Evolutionary conservation across 2,888 invertebrate genomes (phyloP), one percentile per base, ranked within the genome.

Genomic region (Tanypteryx hageni): DNA sequence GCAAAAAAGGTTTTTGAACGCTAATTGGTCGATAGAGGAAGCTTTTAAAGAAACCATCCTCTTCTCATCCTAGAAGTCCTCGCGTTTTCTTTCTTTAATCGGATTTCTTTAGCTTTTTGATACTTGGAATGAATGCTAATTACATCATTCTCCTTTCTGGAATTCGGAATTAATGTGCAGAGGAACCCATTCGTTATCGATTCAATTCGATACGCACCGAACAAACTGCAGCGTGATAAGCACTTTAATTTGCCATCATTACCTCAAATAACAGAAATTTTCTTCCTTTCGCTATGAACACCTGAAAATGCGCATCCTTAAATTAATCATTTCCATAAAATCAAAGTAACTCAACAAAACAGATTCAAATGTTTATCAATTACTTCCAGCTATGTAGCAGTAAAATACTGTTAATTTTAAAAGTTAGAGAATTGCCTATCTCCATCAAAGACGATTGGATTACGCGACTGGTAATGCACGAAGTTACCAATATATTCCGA

Each of bases 41-140:
- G 76, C 76, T 76, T 76, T 76, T 76, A 76, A 76, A 27, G 76
- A 76, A 76, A 76, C 76, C 76, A 27, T 22, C 76, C 76, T 76
- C 76, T 76, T 76, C 27, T 76, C 76, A 27, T 76, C 27, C 76
- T 10, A 76, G 76, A 76, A 11, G 76, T 27, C 76, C 76, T 76
- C 3, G 27, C 76, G 27, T 22, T 76, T 76, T 14, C 22, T 27
- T 76, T 76, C 22, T 76, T 76, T 76, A 22, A 22, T 76, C 76
- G 76, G 22, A n/a, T 64, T 18, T 64, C 64, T 11, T 64, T 7
- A n/a, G 76, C 27, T 76, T 76, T 76, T 27, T 76, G 76, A 27
- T 0, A 22, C 22, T 27, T 27, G 27, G 76, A 76, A 76, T 76
- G 76, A 76, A 76, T 76, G 76, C 22, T 76, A 76, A 76, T 76